Base-by-base conservation (phyloP, 2,888 invertebrate genomes). In the Lordiphosa andalusiaca region DNA sequence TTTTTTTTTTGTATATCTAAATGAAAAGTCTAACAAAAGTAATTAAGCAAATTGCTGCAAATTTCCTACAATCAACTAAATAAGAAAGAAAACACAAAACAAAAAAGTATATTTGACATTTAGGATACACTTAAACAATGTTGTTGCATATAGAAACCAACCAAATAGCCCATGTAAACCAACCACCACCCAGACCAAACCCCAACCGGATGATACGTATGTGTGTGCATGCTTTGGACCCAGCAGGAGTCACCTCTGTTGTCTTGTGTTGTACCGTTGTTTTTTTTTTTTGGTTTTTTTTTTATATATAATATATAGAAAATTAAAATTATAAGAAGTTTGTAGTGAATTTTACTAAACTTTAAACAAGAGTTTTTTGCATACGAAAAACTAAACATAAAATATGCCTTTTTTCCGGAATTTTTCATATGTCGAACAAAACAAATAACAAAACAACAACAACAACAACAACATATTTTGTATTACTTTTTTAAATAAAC, bases 21-120 rank as follows among this genome's bases (percentile, higher is more conserved):
- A 25, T 46, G 39, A 35, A n/a, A 46, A 35, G 2, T 7, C 25
- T 25, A 7, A 39, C 33, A 41, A 9, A 23, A 30, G 46, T 53
- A 46, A 30, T 30, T 46, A 25, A 23, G 19, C 41, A 51, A 55
- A 9, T 36, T 5, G 55, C 52, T 69, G 78, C 66, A 56, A 67
- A 50, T 64, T 75, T 83, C 84, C 85, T 83, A 84, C 60, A 81
- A 71, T 60, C 71, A 64, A 71, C 60, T 69, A 54, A 62, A 48
- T 53, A 49, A 67, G 44, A 68, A 49, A 67, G 44, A 68, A 23
- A 1, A 16, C 16, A 2, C 1, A 16, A 16, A 16, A 16, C 16
- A 16, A 41, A 53, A 46, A 63, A 50, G 56, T 39, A 51, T 44
- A 44, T 47, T 52, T 12, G 48, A 55, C 61, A 42, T 51, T 44